phyloP scores from a whole-genome alignment of 1,140 invertebrate genomes.

The Anastrepha obliqua region DNA sequence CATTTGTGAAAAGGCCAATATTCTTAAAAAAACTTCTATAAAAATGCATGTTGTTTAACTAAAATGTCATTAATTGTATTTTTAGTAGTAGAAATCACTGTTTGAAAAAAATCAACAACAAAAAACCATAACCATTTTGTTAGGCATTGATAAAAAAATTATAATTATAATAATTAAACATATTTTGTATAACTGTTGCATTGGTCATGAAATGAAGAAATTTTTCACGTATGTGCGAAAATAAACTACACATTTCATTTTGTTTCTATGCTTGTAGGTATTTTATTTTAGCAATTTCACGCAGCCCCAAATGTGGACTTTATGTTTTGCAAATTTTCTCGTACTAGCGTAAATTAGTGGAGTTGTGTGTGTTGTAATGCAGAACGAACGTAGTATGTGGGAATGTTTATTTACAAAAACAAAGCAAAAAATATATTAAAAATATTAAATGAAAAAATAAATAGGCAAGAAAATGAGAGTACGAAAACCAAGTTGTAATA shows the following conservation, averaged over 20 bases:
- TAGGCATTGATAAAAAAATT: too few species aligned
- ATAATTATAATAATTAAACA: neutral
- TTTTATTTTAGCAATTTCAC: conserved; percentile 1
- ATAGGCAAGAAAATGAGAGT: neutral
- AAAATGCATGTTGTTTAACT: conserved; percentile 25
- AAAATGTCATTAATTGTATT: neutral
- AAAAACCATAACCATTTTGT: too few species aligned
- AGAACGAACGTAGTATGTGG: neutral
- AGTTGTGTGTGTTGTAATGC: neutral
- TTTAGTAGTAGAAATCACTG: neutral
- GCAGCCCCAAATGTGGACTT: neutral
- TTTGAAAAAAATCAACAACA: neutral
- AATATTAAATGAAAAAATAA: neutral
- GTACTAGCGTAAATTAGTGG: neutral
- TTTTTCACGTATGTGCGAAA: neutral
- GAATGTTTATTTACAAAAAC: neutral
- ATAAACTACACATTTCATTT: neutral
- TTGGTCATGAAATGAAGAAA: too few species aligned
- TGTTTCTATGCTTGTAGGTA: neutral
- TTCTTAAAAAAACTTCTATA: neutral
- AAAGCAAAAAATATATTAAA: too few species aligned
- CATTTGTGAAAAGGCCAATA: neutral
- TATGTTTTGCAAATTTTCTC: neutral
- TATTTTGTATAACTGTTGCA: neutral
- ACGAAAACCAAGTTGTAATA: neutral